phyloP scores from a whole-genome alignment of 92 coral and sea anemone genomes.

The Pocillopora meandrina region DNA sequence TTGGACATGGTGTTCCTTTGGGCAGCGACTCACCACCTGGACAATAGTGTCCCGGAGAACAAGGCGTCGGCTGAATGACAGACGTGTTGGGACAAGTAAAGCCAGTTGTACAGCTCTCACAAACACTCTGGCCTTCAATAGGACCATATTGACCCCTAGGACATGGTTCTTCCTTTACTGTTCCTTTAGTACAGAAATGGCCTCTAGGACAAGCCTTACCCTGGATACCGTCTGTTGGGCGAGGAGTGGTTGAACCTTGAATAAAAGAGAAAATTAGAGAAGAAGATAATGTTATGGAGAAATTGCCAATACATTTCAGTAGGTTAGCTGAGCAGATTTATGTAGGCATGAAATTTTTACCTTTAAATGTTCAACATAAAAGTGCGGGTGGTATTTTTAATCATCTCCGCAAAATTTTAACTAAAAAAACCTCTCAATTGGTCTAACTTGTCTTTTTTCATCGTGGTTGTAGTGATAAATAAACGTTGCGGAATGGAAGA shows the following conservation, averaged over 20 bases:
- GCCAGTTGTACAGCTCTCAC: constrained; percentile 76
- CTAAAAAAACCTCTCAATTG: too few species aligned
- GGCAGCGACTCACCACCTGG: constrained; percentile 57
- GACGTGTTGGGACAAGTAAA: constrained; percentile 90
- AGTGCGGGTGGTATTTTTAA: too few species aligned
- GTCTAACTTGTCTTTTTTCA: too few species aligned
- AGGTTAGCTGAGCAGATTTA: background rate
- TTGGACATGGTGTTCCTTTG: constrained; percentile 78
- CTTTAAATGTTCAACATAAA: too few species aligned
- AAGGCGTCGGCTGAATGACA: constrained; percentile 63
- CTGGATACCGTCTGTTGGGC: constrained; percentile 79
- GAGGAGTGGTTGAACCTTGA: constrained; percentile 89
- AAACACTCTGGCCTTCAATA: constrained; percentile 53
- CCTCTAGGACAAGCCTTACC: constrained; percentile 89
- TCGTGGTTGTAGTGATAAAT: too few species aligned
- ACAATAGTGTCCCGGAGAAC: constrained; percentile 91
- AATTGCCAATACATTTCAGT: too few species aligned
- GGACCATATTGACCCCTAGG: constrained; percentile 74
- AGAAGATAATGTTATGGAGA: too few species aligned
- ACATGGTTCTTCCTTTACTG: constrained; percentile 76
- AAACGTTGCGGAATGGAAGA: too few species aligned
- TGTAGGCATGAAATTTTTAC: too few species aligned
- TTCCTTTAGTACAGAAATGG: constrained; percentile 81
- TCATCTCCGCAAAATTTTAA: too few species aligned
- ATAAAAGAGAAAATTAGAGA: background rate